Evolutionary conservation across 2,888 invertebrate genomes (phyloP), one percentile per base, ranked within the genome.

Genomic region (Ryuthela nishihirai): DNA sequence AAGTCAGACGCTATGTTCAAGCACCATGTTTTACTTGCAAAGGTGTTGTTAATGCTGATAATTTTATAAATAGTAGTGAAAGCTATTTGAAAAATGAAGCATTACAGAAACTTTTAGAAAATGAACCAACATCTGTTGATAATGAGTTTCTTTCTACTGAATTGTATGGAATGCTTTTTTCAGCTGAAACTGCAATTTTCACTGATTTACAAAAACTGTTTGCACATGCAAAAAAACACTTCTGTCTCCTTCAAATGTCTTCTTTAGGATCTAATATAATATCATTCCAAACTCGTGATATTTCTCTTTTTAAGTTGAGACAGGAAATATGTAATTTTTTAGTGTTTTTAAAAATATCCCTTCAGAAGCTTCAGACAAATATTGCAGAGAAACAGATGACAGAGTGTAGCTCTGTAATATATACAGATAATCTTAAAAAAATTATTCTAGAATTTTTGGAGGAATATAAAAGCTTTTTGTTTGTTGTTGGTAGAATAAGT

Each of bases 401-500:
- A n/a, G n/a, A n/a, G n/a, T n/a, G n/a, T n/a, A n/a, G n/a, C n/a
- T n/a, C n/a, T n/a, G n/a, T n/a, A n/a, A 17, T 10, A 15, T 25
- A 46, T 18, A 23, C 21, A 5, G 12, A 4, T 21, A 20, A 49
- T 21, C 23, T 41, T 6, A 17, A n/a, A 34, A 24, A 20, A 21
- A 6, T 20, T 9, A 12, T 50, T 2, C 25, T 20, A 3, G 21
- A 24, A 18, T 10, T 59, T 15, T 6, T 54, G 2, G 44, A 40
- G 10, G 53, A 59, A 44, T 15, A 48, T 2, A 53, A 48, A 45
- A 10, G 29, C 21, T 53, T 59, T 17, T 39, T 59, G 18, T 7
- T 53, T 20, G 35, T 34, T 48, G 40, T 53, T 45, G 53, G 59
- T 10, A 36, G 53, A 24, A 40, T 59, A 17, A 40, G 26, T 20